Percentiles rank a stretch among this genome's conserved stretches.
Conservation (phyloP, 2,113 vertebrate species). For the Brachyistius frenatus region DNA sequence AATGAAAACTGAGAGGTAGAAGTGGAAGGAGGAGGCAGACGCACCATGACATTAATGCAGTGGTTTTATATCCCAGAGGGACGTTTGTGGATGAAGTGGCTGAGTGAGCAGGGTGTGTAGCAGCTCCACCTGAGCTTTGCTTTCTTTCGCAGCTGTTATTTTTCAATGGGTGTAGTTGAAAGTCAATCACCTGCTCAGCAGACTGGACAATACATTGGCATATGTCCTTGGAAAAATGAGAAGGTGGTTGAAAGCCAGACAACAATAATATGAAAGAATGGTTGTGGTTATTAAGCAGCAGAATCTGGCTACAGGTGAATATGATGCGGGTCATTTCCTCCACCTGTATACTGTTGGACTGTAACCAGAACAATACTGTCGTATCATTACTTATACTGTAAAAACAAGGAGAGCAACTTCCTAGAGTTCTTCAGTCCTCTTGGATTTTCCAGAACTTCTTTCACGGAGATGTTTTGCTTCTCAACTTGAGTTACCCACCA, state of each 20-base stretch:
- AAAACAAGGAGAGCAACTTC: not conserved
- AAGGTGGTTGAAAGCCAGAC: constrained; percentile 9
- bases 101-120: constrained; percentile 21
- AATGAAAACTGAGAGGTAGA: constrained; percentile 10
- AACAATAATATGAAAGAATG: constrained; percentile 10
- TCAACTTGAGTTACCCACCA: no score
- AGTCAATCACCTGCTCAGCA: constrained; percentile 47
- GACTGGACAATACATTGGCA: constrained; percentile 35
- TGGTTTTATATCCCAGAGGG: constrained; percentile 23
- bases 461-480: not conserved
- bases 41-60: constrained; percentile 37
- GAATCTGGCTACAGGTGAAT: not conserved
- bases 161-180: constrained; percentile 17
- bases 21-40: constrained; percentile 15
- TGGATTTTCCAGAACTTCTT: not conserved
- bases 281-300: constrained; percentile 1
- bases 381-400: not conserved
- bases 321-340: constrained; percentile 1
- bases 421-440: not conserved
- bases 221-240: not conserved
- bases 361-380: constrained; percentile 4
- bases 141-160: not conserved
- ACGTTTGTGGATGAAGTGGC: constrained; percentile 18
- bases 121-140: constrained; percentile 13
- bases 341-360: not conserved